Evolutionary conservation across 2,113 vertebrate species (phyloP), one percentile per base, ranked within the genome.

Genomic region (Chascanopsetta lugubris): DNA sequence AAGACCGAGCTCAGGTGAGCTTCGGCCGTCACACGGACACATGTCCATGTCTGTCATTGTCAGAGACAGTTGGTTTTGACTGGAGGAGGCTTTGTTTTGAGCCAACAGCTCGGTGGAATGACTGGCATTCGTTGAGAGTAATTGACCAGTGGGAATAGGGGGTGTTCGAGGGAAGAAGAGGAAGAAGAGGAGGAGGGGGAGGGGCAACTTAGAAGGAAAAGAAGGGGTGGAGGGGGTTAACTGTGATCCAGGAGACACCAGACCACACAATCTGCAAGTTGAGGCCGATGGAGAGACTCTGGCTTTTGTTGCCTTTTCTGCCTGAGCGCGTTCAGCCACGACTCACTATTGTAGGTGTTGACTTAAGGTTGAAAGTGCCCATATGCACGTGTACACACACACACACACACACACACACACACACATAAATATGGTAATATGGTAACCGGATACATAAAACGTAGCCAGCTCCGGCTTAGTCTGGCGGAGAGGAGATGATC

Each of bases 81-180:
- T 90, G 77, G 81, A 70, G 71, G 62, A 76, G 76, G 53, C 78
- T 87, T 90, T 88, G 84, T 90, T 89, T 92, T 83, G 85, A 88
- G 86, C 87, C 89, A 88, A 90, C 90, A 92, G 88, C 90, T 90
- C 85, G 87, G 49, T 65, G 75, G 79, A 90, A 89, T 92, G 90
- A 92, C 85, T 92, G 90, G 78, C 91, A 90, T 91, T 85, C 72
- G 69, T 90, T 88, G 81, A 78, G 85, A 89, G 85, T 89, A 87
- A 91, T 88, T 88, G 86, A 83, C 82, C 87, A 61, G 73, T 79
- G 89, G 89, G 88, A 90, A 86, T 85, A 85, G 61, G 67, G 69
- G 69, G 73, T 70, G 71, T 65, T 74, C 2, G 38, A 43, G n/a
- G 78, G 69, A 57, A 67, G 26, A 55, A 17, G 27, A 1, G 27